These are phyloP conservation scores for Aphelocoma californica DNA, from an alignment of 2,797 vertebrate genomes.

Conservation along the genomic window DNA sequence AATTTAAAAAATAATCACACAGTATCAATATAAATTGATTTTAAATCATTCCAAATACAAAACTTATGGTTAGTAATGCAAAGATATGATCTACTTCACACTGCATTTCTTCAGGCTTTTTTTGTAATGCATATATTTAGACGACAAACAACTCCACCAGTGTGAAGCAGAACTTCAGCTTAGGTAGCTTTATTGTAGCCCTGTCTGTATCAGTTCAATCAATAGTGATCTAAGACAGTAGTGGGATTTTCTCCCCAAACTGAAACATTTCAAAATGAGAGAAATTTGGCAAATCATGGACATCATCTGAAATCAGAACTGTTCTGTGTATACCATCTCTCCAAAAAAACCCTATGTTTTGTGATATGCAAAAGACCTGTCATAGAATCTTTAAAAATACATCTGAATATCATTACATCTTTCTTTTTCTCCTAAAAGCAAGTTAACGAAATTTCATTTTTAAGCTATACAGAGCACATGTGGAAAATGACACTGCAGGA, in stretches of 20 bases:
- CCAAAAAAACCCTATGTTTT: background rate
- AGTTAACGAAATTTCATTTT: background rate
- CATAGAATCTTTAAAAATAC: background rate
- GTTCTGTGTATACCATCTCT: background rate
- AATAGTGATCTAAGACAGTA: background rate
- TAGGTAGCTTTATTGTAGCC: background rate
- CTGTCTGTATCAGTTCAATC: background rate
- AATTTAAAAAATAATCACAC: background rate
- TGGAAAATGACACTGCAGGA: background rate
- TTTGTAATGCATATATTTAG: background rate
- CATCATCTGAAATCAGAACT: background rate
- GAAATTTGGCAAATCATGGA: background rate
- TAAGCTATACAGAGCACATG: background rate
- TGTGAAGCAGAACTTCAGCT: background rate
- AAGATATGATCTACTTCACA: background rate
- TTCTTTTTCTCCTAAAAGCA: background rate
- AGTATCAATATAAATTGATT: background rate
- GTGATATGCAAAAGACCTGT: background rate
- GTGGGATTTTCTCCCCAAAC: accelerated
- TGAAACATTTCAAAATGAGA: background rate
- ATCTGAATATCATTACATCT: background rate
- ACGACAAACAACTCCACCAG: background rate
- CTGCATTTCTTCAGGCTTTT: background rate
- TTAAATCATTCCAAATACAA: background rate
- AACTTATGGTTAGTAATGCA: background rate